Percentiles rank a stretch among this genome's conserved stretches.
Conservation (phyloP, 92 coral and sea anemone genomes). For the Palythoa caribaeorum region DNA sequence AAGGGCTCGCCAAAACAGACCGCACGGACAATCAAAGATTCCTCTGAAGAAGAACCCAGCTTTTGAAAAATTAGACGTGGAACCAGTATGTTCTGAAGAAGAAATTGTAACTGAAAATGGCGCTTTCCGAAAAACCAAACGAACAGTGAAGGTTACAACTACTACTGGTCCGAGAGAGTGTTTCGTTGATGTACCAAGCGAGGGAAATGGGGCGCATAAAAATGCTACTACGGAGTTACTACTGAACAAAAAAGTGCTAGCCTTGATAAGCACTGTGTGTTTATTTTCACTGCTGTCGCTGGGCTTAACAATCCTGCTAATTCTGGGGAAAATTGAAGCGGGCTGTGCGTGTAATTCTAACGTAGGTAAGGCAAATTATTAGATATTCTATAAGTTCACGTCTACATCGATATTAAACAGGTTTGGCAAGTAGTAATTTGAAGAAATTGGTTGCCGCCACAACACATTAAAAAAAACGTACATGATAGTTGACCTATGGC, state of each 20-base stretch:
- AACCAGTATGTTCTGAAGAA: constrained; percentile 34
- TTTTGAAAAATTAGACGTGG: constrained; percentile 34
- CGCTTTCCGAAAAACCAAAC: constrained; percentile 19
- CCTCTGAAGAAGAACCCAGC: constrained; percentile 34
- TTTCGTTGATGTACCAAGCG: constrained; percentile 19
- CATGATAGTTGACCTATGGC: not conserved
- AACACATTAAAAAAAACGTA: not conserved
- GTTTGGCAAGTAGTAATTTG: not conserved
- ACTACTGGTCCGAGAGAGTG: constrained; percentile 16
- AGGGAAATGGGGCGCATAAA: not conserved
- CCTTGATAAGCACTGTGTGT: constrained; percentile 20
- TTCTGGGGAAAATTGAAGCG: constrained; percentile 35
- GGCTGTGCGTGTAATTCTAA: constrained; percentile 26
- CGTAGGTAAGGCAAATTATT: constrained; percentile 8
- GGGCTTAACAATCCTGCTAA: constrained; percentile 21
- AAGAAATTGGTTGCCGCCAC: not conserved
- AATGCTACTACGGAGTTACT: not conserved
- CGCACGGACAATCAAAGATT: not conserved
- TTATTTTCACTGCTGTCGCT: constrained; percentile 26
- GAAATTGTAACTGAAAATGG: constrained; percentile 39
- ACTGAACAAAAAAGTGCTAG: constrained; percentile 23
- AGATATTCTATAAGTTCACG: too few relatives aligned
- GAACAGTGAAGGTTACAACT: constrained; percentile 27
- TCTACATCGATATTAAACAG: not conserved
- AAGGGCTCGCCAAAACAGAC: constrained; percentile 23